phyloP scores from a whole-genome alignment of 2,113 vertebrate species.

The Tetrax tetrax region DNA sequence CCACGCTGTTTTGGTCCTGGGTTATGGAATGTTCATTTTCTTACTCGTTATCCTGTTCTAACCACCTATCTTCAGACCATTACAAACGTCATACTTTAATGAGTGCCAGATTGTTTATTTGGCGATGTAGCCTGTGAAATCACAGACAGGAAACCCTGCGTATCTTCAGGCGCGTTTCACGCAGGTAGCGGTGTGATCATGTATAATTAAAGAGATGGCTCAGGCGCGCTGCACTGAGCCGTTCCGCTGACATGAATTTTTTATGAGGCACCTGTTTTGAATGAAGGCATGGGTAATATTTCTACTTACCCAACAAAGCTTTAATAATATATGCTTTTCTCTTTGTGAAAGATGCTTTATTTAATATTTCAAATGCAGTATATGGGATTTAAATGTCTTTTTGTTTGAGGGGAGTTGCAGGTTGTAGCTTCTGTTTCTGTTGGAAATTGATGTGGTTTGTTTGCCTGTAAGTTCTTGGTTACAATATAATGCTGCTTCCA shows the following conservation, averaged over 20 bases:
- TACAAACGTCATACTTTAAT: background rate
- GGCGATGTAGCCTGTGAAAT: conserved; percentile 28
- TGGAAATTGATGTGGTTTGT: background rate
- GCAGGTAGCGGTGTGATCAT: conserved; percentile 51
- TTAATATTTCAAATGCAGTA: conserved; percentile 44
- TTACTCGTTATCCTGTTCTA: background rate
- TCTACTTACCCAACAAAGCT: conserved; percentile 47
- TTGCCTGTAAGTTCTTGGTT: background rate
- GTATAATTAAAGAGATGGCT: conserved; percentile 58
- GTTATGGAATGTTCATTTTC: background rate
- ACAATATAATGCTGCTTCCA: background rate
- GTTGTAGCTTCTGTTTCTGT: background rate
- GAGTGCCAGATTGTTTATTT: conserved; percentile 6
- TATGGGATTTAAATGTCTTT: conserved; percentile 21
- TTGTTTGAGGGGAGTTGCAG: conserved; percentile 28
- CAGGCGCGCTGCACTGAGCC: conserved; percentile 32
- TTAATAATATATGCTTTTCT: conserved; percentile 64
- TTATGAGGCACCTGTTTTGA: conserved; percentile 63
- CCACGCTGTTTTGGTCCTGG: background rate
- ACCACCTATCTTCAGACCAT: accelerated
- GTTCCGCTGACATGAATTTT: conserved; percentile 59
- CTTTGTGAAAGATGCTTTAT: conserved; percentile 3
- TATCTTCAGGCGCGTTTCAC: background rate
- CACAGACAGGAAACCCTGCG: background rate
- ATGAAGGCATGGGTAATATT: conserved; percentile 46